Percentiles rank a stretch among this genome's conserved stretches.
phyloP scores from a whole-genome alignment of 2,797 vertebrate species.

The Hemitrygon akajei region DNA sequence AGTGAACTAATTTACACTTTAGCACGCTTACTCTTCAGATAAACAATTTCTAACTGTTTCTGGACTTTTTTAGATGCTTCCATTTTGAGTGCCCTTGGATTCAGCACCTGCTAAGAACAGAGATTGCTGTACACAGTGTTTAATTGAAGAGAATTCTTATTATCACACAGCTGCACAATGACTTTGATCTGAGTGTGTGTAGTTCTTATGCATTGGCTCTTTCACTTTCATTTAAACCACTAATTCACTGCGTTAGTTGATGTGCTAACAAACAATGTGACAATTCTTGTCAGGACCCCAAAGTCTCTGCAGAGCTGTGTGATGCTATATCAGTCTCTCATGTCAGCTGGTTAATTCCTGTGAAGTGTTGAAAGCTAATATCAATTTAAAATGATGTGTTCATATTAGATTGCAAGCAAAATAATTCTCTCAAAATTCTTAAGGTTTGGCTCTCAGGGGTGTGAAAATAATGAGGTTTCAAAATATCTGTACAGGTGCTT shows the following conservation, averaged over 20 bases:
- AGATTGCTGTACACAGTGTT: not conserved
- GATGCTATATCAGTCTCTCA: too few species aligned
- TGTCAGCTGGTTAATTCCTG: not conserved
- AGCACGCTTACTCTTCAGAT: not conserved
- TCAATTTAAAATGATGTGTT: not conserved
- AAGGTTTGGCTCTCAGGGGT: not conserved
- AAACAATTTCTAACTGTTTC: not conserved
- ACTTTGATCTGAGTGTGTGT: slow-evolving; percentile 2
- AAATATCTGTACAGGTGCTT: not conserved
- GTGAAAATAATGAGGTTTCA: not conserved
- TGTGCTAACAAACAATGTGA: not conserved
- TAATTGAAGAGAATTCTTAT: not conserved
- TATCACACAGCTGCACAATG: slow-evolving; percentile 19
- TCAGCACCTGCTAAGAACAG: not conserved
- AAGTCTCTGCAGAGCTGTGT: too few species aligned
- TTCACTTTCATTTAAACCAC: not conserved
- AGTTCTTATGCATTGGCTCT: not conserved
- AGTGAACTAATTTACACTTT: too few species aligned
- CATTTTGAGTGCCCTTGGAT: not conserved
- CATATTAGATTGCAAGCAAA: not conserved
- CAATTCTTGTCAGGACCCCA: not conserved
- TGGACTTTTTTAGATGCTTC: not conserved
- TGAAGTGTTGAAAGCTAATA: not conserved
- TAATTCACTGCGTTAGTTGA: not conserved
- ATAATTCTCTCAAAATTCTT: not conserved